phyloP scores from a whole-genome alignment of 1,140 invertebrate species.

The Tetragonula clypearis region DNA sequence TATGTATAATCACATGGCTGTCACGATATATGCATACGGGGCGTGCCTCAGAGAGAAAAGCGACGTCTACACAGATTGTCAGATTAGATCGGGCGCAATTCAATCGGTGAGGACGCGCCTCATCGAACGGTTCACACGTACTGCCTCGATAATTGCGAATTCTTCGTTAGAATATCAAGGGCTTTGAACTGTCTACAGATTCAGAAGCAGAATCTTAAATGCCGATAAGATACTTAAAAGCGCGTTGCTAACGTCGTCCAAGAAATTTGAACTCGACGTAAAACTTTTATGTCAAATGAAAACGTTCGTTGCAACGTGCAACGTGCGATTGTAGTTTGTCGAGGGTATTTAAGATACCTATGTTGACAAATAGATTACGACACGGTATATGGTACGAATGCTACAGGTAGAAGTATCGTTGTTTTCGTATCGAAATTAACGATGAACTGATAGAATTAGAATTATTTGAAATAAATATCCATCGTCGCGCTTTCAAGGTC shows the following conservation, averaged over 20 bases:
- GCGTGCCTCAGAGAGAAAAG: slow-evolving; percentile 2
- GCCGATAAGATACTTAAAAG: background rate
- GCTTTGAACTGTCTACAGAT: background rate
- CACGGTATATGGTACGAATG: background rate
- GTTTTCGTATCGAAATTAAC: background rate
- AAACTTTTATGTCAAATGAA: background rate
- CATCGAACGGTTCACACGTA: background rate
- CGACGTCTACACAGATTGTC: background rate
- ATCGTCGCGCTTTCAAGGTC: slow-evolving; percentile 17
- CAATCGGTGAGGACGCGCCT: slow-evolving; percentile 25
- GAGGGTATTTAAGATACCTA: background rate
- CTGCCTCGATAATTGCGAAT: no score
- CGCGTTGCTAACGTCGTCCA: background rate
- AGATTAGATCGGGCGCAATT: background rate
- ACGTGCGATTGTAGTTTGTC: background rate
- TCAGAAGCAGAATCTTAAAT: background rate
- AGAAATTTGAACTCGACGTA: background rate
- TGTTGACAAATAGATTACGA: background rate
- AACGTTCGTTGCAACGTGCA: background rate
- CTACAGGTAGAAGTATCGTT: background rate
- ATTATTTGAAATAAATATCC: background rate
- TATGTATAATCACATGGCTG: slow-evolving; percentile 21
- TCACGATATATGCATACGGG: slow-evolving; percentile 5
- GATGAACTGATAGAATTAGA: background rate
- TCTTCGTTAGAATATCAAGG: background rate